phyloP scores from a whole-genome alignment of 1,140 invertebrate genomes.

The Aphidius gifuensis region DNA sequence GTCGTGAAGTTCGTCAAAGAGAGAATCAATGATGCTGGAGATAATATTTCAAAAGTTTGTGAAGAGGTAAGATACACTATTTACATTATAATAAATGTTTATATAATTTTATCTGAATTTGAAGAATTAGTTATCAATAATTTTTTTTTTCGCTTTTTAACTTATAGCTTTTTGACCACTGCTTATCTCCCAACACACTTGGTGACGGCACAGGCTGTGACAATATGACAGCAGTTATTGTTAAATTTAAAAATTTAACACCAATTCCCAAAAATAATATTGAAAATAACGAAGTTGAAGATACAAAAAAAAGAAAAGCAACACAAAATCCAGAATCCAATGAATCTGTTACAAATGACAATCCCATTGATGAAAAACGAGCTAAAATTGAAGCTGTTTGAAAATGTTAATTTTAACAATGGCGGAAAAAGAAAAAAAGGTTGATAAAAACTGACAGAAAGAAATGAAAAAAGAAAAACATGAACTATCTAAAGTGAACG shows the following conservation, averaged over 20 bases:
- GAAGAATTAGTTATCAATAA: too few species aligned
- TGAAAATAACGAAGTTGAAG: constrained; percentile 27
- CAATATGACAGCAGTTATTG: constrained; percentile 97
- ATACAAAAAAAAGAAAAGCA: constrained; percentile 54
- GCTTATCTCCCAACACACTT: constrained; percentile 84
- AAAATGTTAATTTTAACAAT: neutral
- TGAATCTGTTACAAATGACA: constrained; percentile 45
- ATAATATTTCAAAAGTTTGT: too few species aligned
- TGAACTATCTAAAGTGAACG: too few species aligned
- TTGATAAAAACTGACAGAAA: too few species aligned
- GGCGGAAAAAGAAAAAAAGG: too few species aligned
- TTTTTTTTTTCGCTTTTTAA: constrained; percentile 33
- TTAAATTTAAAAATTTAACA: constrained; percentile 63
- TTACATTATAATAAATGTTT: too few species aligned
- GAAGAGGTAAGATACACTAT: too few species aligned
- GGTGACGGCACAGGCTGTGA: constrained; percentile 98
- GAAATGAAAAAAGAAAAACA: too few species aligned
- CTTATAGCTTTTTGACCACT: constrained; percentile 83
- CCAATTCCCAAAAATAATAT: constrained; percentile 23
- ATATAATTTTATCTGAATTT: neutral
- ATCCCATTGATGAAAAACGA: constrained; percentile 14
- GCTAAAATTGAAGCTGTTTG: constrained; percentile 13
- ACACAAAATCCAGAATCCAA: constrained; percentile 25
- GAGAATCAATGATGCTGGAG: too few species aligned
- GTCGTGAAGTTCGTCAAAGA: too few species aligned